Evolutionary conservation across 2,797 vertebrate species (phyloP).

Genomic region (Knipowitschia caucasica): DNA sequence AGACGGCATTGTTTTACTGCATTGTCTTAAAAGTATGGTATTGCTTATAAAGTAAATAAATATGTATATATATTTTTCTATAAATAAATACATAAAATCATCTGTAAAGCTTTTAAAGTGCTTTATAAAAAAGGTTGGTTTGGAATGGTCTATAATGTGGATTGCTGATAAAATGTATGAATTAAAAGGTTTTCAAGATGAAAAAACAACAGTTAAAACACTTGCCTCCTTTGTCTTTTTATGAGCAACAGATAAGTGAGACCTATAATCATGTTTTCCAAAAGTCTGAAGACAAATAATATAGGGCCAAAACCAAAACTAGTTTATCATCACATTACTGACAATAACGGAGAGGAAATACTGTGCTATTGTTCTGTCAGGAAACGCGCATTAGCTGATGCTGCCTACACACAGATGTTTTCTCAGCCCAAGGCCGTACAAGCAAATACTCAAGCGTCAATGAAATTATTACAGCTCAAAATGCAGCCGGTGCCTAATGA

Average conservation of each 20-base stretch:
- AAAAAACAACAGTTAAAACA: neutral
- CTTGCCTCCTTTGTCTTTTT: neutral
- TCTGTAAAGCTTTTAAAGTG: no score
- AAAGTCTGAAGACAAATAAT: neutral
- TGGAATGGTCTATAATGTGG: no score
- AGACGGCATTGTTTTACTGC: no score
- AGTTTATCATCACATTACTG: neutral
- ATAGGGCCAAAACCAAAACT: neutral
- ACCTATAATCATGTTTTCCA: neutral
- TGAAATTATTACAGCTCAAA: neutral
- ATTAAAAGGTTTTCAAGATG: neutral
- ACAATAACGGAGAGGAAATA: neutral
- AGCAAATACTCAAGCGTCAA: neutral
- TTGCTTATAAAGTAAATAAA: no score
- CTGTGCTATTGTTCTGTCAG: neutral
- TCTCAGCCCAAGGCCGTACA: neutral
- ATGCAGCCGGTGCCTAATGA: constrained; percentile 2
- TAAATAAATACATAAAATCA: constrained; percentile 1
- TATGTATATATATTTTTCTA: neutral
- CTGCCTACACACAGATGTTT: neutral
- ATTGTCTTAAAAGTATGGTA: no score
- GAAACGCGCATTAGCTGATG: neutral
- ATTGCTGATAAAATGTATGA: neutral
- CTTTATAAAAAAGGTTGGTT: no score
- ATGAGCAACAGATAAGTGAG: neutral